Conservation (phyloP, 2,797 vertebrate genomes). For the Rhinella marina region DNA sequence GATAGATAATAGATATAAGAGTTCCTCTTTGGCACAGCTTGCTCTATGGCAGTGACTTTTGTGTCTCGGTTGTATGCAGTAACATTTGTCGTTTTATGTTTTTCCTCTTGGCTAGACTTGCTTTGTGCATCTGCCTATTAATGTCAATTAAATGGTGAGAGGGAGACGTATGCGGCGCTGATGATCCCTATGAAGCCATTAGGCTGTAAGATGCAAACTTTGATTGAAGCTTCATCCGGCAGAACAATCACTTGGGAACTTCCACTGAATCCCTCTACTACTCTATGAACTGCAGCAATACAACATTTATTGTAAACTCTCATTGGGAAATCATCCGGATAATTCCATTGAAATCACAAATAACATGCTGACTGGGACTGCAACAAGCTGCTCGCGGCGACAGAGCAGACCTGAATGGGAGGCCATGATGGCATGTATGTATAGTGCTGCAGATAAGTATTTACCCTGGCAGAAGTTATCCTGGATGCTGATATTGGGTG, state of each 20-base stretch:
- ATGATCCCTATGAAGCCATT: slow-evolving; percentile 43
- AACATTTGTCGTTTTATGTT: slow-evolving; percentile 11
- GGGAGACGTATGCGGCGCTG: slow-evolving; percentile 13
- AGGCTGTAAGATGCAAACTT: slow-evolving; percentile 17
- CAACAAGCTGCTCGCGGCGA: not conserved
- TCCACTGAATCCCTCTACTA: not conserved
- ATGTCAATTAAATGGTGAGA: slow-evolving; percentile 42
- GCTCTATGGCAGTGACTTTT: not conserved
- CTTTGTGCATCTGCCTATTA: slow-evolving; percentile 44
- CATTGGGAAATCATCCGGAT: slow-evolving; percentile 31
- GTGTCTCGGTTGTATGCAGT: not conserved
- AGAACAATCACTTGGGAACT: slow-evolving; percentile 30
- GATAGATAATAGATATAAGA: not conserved
- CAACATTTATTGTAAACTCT: slow-evolving; percentile 9
- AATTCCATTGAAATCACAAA: slow-evolving; percentile 4
- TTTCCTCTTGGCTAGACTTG: slow-evolving; percentile 11
- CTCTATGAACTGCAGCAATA: not conserved
- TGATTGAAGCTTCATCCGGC: slow-evolving; percentile 36
- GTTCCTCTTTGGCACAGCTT: not conserved
- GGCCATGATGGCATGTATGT: not conserved
- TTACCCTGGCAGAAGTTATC: no score
- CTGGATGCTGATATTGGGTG: no score
- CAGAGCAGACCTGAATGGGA: not conserved
- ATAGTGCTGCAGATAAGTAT: not conserved
- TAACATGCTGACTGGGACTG: slow-evolving; percentile 11